Base-by-base conservation (phyloP, 37 sponge, comb jelly and placozoan species). In the Beroe ovata region DNA sequence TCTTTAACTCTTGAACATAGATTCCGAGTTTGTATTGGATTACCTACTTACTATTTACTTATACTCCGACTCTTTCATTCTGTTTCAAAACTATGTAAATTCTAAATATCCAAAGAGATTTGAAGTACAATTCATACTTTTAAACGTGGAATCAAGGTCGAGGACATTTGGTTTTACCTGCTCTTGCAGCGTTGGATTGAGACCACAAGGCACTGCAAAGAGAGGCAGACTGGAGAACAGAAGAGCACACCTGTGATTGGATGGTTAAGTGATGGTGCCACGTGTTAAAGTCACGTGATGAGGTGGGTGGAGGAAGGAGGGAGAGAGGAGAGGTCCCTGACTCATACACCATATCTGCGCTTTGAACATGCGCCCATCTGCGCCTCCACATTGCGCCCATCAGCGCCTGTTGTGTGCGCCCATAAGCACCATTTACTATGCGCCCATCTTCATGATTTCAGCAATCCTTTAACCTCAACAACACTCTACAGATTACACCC, bases 201-300 rank as follows among this genome's bases (percentile, higher is more conserved):
- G n/a, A n/a, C n/a, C n/a, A n/a, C n/a, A n/a, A n/a, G n/a, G n/a
- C n/a, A n/a, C n/a, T n/a, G n/a, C n/a, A n/a, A n/a, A n/a, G n/a
- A n/a, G 54, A 11, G 54, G 54, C 54, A 11, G 54, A 11, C 54
- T 6, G 54, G 54, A 47, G 11, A 6, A 47, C 54, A 66, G 34
- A 34, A 32, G 69, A 66, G 69, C 32, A 26, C 8, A 66, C 69
- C 69, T 66, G 69, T 18, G 69, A 66, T 25, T 66, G 69, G 36
- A 66, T 34, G 25, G 69, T 66, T 66, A 66, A 66, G 69, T 66
- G 69, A 25, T 66, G 69, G 11, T 11, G 54, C 11, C 54, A 47
- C 54, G 54, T 47, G 54, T 16, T 47, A 47, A 47, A 16, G 54
- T 47, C 54, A 47, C 54, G 54, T 47, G 54, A 47, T 11, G 11